Percentiles rank a stretch among this genome's conserved stretches.
These are phyloP conservation scores for Himalopsyche anomala DNA, from an alignment of 2,888 invertebrate species.

Conservation along the genomic window DNA sequence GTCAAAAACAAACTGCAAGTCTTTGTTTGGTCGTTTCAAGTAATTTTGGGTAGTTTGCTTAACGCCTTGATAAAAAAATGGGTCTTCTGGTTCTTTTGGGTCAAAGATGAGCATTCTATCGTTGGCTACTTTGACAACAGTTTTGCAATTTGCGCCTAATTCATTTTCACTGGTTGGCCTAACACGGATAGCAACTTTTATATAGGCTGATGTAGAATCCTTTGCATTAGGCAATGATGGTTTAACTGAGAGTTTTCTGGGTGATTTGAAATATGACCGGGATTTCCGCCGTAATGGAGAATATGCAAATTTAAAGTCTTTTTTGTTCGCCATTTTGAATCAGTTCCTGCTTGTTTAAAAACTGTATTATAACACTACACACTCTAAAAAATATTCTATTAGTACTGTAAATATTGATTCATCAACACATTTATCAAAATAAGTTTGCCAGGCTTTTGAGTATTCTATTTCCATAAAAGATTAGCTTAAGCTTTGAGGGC, in stretches of 20 bases:
- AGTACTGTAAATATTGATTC: too few species aligned
- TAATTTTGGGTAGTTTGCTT: slow-evolving; percentile 86
- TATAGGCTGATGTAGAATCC: slow-evolving; percentile 77
- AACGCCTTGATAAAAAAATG: slow-evolving; percentile 89
- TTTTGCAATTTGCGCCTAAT: slow-evolving; percentile 77
- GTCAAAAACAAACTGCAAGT: slow-evolving; percentile 93
- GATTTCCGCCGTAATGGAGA: slow-evolving; percentile 57
- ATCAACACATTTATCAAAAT: too few species aligned
- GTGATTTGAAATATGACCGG: slow-evolving; percentile 46
- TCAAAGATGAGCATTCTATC: slow-evolving; percentile 90
- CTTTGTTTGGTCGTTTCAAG: slow-evolving; percentile 87
- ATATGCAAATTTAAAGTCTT: slow-evolving; percentile 53
- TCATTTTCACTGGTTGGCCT: slow-evolving; percentile 87
- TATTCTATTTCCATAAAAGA: too few species aligned
- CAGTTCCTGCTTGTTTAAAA: too few species aligned
- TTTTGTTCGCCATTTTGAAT: slow-evolving; percentile 52
- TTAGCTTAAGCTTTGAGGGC: too few species aligned
- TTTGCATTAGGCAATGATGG: slow-evolving; percentile 74
- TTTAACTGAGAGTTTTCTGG: slow-evolving; percentile 34
- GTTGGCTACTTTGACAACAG: slow-evolving; percentile 86
- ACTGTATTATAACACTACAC: too few species aligned
- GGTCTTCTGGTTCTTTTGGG: slow-evolving; percentile 87
- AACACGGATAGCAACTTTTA: slow-evolving; percentile 90
- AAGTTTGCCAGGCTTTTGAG: too few species aligned
- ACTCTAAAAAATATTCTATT: too few species aligned